These are phyloP conservation scores for Magallana gigas DNA, from an alignment of 1,140 invertebrate genomes.

Conservation along the genomic window DNA sequence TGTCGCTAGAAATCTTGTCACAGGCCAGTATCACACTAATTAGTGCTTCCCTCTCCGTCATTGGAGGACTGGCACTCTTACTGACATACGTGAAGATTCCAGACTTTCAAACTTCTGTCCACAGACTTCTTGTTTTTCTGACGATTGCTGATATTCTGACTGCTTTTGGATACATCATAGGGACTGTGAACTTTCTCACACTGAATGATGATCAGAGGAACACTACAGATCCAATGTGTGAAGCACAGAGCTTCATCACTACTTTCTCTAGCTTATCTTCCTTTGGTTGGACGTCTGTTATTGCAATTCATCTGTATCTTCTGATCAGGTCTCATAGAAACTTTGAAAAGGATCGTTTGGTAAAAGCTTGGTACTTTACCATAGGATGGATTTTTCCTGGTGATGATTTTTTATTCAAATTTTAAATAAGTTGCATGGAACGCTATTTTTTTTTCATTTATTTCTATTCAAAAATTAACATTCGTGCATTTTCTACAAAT, in stretches of 20 bases:
- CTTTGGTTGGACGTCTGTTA: conserved; percentile 8
- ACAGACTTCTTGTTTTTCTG: conserved; percentile 18
- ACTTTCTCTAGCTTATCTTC: conserved; percentile 17
- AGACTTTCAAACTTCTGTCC: background rate
- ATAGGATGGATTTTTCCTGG: conserved; percentile 8
- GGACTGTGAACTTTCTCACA: background rate
- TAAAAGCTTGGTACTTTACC: background rate
- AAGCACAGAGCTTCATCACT: conserved; percentile 8
- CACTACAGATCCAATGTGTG: background rate
- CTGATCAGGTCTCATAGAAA: background rate
- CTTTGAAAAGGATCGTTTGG: background rate
- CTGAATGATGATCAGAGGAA: background rate
- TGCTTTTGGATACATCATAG: conserved; percentile 2
- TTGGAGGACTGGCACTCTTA: conserved; percentile 5
- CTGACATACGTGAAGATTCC: background rate
- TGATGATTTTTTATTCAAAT: background rate
- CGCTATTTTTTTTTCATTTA: too few species aligned
- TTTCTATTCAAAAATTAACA: too few species aligned
- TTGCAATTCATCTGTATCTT: conserved; percentile 23
- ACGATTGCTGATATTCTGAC: conserved; percentile 30
- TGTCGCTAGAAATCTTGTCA: background rate
- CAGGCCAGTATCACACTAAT: background rate
- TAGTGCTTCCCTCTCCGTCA: background rate
- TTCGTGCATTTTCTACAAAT: too few species aligned
- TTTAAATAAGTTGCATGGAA: too few species aligned